These are phyloP conservation scores for Tolypeutes matacus DNA, from an alignment of 2,797 vertebrate species.

Conservation along the genomic window DNA sequence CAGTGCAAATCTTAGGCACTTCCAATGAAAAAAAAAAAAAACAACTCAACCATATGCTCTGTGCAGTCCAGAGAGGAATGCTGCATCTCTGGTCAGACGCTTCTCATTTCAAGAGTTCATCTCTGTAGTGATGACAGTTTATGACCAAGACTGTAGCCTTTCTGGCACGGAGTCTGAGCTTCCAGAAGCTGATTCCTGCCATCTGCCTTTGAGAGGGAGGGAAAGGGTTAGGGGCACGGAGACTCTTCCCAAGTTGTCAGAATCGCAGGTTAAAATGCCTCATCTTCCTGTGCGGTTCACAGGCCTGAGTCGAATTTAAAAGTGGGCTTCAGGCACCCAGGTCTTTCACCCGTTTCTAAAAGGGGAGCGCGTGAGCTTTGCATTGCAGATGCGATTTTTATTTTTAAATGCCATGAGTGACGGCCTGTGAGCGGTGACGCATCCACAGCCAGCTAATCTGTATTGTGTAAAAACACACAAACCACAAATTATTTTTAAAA, in stretches of 20 bases:
- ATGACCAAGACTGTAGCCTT: not conserved
- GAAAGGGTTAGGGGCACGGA: not conserved
- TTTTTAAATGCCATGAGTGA: conserved; percentile 71
- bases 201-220: not conserved
- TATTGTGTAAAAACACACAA: conserved; percentile 79
- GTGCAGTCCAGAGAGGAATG: fast-evolving
- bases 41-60: fast-evolving
- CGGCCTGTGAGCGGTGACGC: conserved; percentile 63
- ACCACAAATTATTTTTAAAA: conserved; percentile 82
- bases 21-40: not conserved
- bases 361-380: conserved; percentile 19
- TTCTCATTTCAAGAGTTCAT: not conserved
- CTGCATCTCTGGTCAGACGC: not conserved
- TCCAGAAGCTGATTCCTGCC: not conserved
- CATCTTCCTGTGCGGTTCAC: not conserved
- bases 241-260: not conserved
- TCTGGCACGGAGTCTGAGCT: not conserved
- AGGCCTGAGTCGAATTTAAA: not conserved
- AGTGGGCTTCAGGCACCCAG: not conserved
- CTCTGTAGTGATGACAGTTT: not conserved
- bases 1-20: not conserved
- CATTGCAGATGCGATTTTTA: conserved; percentile 74
- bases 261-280: not conserved
- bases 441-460: conserved; percentile 65
- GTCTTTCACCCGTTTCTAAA: conserved; percentile 44